Percentiles rank a stretch among this genome's conserved stretches.
These are phyloP conservation scores for Xenopus borealis DNA, from an alignment of 2,113 vertebrate genomes.

Conservation along the genomic window DNA sequence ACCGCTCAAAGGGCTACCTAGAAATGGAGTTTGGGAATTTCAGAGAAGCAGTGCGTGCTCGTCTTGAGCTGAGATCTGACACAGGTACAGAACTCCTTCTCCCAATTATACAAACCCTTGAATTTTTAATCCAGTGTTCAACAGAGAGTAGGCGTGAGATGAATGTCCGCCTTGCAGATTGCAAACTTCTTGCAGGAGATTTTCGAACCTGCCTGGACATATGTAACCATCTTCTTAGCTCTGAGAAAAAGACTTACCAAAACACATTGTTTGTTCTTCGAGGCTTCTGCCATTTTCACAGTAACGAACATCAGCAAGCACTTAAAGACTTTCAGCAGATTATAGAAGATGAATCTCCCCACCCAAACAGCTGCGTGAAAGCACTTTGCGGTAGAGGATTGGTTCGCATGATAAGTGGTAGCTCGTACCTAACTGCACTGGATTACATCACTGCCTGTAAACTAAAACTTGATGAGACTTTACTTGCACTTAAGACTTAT, in stretches of 20 bases:
- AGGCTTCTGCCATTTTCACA: slow-evolving; percentile 80
- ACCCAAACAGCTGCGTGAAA: slow-evolving; percentile 81
- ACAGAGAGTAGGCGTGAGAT: slow-evolving; percentile 65
- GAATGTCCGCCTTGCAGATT: slow-evolving; percentile 78
- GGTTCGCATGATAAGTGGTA: slow-evolving; percentile 73
- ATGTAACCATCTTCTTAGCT: slow-evolving; percentile 74
- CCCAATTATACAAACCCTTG: slow-evolving; percentile 67
- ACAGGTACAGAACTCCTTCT: slow-evolving; percentile 74
- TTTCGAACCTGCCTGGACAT: slow-evolving; percentile 65
- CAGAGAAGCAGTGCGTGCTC: slow-evolving; percentile 70
- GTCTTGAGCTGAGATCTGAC: slow-evolving; percentile 71
- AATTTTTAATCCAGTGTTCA: slow-evolving; percentile 77
- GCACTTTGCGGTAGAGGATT: slow-evolving; percentile 90
- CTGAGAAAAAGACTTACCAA: slow-evolving; percentile 64
- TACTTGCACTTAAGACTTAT: slow-evolving; percentile 77
- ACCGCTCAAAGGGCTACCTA: slow-evolving; percentile 55
- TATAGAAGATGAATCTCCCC: slow-evolving; percentile 77
- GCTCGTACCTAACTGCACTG: slow-evolving; percentile 76
- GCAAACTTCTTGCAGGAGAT: slow-evolving; percentile 79
- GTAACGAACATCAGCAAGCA: slow-evolving; percentile 66
- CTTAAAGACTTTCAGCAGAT: slow-evolving; percentile 84
- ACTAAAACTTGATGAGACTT: slow-evolving; percentile 76
- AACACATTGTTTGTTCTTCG: slow-evolving; percentile 80
- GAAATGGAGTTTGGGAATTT: slow-evolving; percentile 71
- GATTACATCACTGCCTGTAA: slow-evolving; percentile 88